These are phyloP conservation scores for Epinephelus cyanopodus DNA, from an alignment of 2,113 vertebrate genomes.

Conservation along the genomic window DNA sequence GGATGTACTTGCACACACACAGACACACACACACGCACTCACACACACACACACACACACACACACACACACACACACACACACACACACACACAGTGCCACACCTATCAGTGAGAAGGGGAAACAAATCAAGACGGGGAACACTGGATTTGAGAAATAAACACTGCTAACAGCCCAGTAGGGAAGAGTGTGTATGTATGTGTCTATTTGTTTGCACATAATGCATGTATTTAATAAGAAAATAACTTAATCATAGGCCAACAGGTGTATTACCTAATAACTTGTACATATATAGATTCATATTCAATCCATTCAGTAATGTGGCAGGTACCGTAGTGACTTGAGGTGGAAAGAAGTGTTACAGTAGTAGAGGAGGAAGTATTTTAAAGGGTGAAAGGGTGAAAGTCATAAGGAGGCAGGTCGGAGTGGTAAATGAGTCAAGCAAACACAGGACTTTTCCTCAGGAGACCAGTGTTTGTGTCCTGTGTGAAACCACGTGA, in stretches of 20 bases:
- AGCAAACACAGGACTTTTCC: background rate
- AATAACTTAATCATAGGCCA: background rate
- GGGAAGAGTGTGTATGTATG: background rate
- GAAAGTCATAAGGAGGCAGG: too few relatives aligned
- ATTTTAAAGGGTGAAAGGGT: too few relatives aligned
- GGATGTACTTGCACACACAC: background rate
- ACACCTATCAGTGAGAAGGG: slow-evolving; percentile 7
- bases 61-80: background rate
- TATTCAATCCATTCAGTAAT: background rate
- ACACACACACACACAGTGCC: slow-evolving; percentile 24
- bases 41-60: slow-evolving; percentile 9
- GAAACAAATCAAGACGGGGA: slow-evolving; percentile 14
- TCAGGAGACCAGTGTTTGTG: too few relatives aligned
- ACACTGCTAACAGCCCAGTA: background rate
- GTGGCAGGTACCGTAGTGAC: background rate
- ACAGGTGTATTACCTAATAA: background rate
- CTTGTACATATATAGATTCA: background rate
- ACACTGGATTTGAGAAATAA: slow-evolving; percentile 6
- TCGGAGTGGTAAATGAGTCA: too few relatives aligned
- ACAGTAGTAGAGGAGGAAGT: too few relatives aligned
- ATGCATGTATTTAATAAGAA: background rate
- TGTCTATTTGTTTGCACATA: background rate
- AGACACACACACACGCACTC: background rate
- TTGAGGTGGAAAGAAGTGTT: background rate
- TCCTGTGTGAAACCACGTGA: too few relatives aligned